These are phyloP conservation scores for Eugnorisma glareosa DNA, from an alignment of 2,888 invertebrate species.

Conservation along the genomic window DNA sequence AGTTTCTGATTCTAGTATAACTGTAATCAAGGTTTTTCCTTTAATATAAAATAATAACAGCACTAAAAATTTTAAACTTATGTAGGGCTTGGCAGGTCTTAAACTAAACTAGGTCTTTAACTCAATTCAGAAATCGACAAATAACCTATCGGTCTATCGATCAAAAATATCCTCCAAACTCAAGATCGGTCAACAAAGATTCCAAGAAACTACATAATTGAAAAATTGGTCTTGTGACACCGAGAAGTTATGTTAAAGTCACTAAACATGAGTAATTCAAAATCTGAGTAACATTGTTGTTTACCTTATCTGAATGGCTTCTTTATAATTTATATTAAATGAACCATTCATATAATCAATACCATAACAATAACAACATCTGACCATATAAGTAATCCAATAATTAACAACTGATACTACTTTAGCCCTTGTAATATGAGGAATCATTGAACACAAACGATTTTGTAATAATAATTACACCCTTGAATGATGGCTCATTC, in stretches of 20 bases:
- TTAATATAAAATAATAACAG: not conserved
- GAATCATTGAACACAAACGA: not conserved
- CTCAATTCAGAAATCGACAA: not conserved
- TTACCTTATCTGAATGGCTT: constrained; percentile 30
- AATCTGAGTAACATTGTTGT: constrained; percentile 28
- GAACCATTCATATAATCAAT: constrained; percentile 1
- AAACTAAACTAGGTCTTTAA: too few species aligned
- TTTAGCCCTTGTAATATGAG: not conserved
- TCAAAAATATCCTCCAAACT: constrained; percentile 8
- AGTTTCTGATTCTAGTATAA: not conserved
- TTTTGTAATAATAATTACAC: too few species aligned
- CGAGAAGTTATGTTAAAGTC: constrained; percentile 6
- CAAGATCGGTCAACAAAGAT: not conserved
- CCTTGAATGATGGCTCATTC: not conserved
- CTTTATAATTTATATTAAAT: not conserved
- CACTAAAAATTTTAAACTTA: not conserved
- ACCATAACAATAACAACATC: constrained; percentile 4
- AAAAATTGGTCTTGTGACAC: not conserved
- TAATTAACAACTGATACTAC: not conserved
- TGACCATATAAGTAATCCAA: not conserved
- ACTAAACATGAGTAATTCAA: constrained; percentile 40
- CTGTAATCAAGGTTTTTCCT: not conserved
- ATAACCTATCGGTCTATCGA: constrained; percentile 42
- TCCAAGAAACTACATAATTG: not conserved
- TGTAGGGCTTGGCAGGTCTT: not conserved